These are phyloP conservation scores for Caenorhabditis sinica DNA, from an alignment of 2,888 invertebrate species.

Conservation along the genomic window DNA sequence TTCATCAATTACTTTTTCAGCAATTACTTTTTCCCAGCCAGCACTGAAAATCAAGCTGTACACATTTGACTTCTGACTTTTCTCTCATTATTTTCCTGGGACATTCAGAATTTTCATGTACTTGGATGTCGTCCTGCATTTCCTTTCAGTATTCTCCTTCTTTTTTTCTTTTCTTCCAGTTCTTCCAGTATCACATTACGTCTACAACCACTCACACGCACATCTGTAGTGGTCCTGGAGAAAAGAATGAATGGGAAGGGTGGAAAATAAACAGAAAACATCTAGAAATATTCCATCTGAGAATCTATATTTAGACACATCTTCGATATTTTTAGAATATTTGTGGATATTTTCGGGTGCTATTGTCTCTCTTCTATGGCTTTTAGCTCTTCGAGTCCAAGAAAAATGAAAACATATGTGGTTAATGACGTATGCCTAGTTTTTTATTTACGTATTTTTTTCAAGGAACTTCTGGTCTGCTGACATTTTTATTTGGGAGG, in stretches of 20 bases:
- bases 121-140: constrained; percentile 12
- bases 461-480: not conserved
- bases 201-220: constrained; percentile 33
- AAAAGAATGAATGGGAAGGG: not conserved
- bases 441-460: constrained; percentile 19
- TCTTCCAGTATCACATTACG: constrained; percentile 52
- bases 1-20: constrained; percentile 18
- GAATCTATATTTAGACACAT: constrained; percentile 18
- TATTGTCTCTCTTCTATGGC: constrained; percentile 15
- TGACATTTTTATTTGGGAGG: not conserved
- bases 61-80: not conserved
- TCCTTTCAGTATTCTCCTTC: not conserved
- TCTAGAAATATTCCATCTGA: constrained; percentile 22
- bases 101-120: constrained; percentile 39
- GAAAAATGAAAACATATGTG: constrained; percentile 21
- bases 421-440: constrained; percentile 19
- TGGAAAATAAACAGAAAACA: constrained; percentile 28
- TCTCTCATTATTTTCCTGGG: not conserved
- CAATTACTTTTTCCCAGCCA: not conserved
- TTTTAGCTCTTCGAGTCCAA: not conserved
- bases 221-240: constrained; percentile 19
- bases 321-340: constrained; percentile 20
- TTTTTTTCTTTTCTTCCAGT: constrained; percentile 3
- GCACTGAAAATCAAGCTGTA: not conserved
- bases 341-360: not conserved